Percentiles rank a stretch among this genome's conserved stretches.
Conservation (phyloP, 2,797 vertebrate species). For the Scyliorhinus canicula region DNA sequence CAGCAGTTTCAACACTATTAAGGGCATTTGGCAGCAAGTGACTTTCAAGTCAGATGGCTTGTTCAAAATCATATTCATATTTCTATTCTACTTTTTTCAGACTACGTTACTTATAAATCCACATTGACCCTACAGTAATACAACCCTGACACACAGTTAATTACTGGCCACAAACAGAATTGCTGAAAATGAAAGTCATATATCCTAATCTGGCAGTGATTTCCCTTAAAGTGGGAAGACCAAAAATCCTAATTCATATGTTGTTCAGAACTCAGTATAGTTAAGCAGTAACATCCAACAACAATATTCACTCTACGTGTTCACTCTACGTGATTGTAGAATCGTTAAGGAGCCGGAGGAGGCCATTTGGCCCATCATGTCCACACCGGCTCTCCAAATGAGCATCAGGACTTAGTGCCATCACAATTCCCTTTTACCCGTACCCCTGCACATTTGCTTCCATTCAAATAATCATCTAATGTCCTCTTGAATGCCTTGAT, state of each 20-base stretch:
- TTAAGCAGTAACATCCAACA: neutral
- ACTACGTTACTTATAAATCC: neutral
- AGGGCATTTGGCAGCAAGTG: neutral
- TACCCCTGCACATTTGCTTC: no score
- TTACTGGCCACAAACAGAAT: neutral
- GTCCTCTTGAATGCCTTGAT: no score
- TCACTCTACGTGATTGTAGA: neutral
- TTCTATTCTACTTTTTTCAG: neutral
- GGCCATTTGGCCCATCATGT: no score
- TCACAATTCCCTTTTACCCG: no score
- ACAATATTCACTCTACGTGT: neutral
- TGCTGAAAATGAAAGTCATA: neutral
- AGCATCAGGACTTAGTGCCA: no score
- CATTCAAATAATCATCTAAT: no score
- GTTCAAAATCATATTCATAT: neutral
- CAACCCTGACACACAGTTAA: neutral
- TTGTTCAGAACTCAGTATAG: neutral
- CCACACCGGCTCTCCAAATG: no score
- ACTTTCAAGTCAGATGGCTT: neutral
- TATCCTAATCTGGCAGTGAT: neutral
- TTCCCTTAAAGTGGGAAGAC: neutral
- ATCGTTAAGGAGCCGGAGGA: no score
- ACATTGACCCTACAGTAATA: neutral
- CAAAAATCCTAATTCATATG: neutral
- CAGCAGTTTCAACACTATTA: neutral